Percentiles rank a stretch among this genome's conserved stretches.
phyloP scores from a whole-genome alignment of 1,140 invertebrate genomes.

The Ditylenchus dipsaci region DNA sequence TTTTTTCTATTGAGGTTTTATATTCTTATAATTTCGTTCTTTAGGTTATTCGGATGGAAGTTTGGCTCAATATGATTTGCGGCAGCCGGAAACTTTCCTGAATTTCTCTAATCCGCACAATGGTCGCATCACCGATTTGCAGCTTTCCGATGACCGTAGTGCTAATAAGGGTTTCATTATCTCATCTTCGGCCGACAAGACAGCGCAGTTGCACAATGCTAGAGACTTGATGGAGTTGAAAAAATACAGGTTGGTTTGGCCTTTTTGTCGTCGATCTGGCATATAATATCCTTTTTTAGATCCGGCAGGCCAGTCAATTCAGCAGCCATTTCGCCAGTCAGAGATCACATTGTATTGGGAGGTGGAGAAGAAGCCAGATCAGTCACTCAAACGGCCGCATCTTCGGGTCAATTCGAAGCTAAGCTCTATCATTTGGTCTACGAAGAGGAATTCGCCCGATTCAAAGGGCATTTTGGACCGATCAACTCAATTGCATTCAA shows the following conservation, averaged over 20 bases:
- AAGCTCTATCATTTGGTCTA: constrained; percentile 97
- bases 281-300: no score
- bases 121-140: constrained; percentile 49
- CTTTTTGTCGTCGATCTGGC: no score
- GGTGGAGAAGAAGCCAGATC: constrained; percentile 61
- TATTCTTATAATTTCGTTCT: not conserved
- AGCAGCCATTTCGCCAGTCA: constrained; percentile 54
- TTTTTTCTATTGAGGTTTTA: not conserved
- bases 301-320: constrained; percentile 57
- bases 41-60: constrained; percentile 43
- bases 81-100: constrained; percentile 35
- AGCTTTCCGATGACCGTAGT: constrained; percentile 52
- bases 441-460: constrained; percentile 94
- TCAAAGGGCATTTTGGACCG: constrained; percentile 94
- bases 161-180: constrained; percentile 50
- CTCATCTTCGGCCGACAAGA: constrained; percentile 56
- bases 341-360: constrained; percentile 56
- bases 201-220: constrained; percentile 52
- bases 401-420: constrained; percentile 94
- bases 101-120: constrained; percentile 43
- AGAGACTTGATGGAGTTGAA: constrained; percentile 45
- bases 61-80: constrained; percentile 48
- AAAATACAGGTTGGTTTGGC: constrained; percentile 50
- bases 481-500: constrained; percentile 97
- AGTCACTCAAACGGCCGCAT: constrained; percentile 90